phyloP scores from a whole-genome alignment of 2,113 vertebrate genomes.

The Mesoclemmys tuberculata region DNA sequence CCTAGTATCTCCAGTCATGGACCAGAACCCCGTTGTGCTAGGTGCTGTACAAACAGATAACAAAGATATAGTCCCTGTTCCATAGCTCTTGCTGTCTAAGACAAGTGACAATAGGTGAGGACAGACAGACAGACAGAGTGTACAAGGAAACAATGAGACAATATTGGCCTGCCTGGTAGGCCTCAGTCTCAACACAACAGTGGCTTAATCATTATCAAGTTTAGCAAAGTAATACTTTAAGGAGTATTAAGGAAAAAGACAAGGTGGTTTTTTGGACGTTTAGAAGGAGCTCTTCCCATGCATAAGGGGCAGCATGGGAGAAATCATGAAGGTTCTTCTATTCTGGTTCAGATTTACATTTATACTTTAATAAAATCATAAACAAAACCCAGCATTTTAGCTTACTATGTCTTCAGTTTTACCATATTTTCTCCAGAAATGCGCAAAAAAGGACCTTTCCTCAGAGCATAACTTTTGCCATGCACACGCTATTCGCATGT shows the following conservation, averaged over 20 bases:
- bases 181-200: neutral
- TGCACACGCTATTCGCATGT: neutral
- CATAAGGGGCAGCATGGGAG: neutral
- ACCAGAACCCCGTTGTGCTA: neutral
- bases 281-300: neutral
- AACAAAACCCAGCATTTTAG: neutral
- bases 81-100: neutral
- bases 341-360: no score
- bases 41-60: neutral
- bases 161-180: neutral
- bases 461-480: neutral
- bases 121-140: conserved; percentile 27
- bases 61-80: neutral
- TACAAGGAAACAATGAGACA: neutral
- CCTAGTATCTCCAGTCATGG: no score
- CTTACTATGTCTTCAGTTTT: neutral
- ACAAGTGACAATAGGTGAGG: conserved; percentile 13
- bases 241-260: neutral
- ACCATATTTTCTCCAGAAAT: neutral
- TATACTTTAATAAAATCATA: no score
- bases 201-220: neutral
- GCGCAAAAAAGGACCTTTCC: neutral
- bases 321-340: rapidly evolving
- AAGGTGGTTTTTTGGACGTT: neutral
- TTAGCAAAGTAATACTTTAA: neutral